Conservation (phyloP, 2,888 invertebrate species). For the Cataglyphis cursor region DNA sequence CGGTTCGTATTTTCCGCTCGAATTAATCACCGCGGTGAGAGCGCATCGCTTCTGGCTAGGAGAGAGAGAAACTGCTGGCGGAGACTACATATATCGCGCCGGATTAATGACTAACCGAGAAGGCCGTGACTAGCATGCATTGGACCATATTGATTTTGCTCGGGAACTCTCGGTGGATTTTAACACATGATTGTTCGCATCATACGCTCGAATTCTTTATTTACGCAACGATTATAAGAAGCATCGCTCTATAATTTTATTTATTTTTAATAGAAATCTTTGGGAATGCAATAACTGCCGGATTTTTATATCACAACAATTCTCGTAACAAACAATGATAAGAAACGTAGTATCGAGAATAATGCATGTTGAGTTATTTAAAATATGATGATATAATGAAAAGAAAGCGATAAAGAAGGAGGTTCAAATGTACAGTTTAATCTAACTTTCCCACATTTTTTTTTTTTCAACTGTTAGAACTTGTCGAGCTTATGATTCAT, state of each 20-base stretch:
- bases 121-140: conserved; percentile 61
- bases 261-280: not conserved
- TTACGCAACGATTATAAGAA: not conserved
- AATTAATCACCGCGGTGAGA: conserved; percentile 24
- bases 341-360: not conserved
- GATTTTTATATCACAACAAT: not conserved
- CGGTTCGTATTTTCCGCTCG: conserved; percentile 27
- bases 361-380: not conserved
- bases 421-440: not conserved
- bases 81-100: not conserved
- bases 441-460: not conserved
- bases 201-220: not conserved
- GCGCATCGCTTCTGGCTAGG: conserved; percentile 7
- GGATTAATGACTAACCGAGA: conserved; percentile 63
- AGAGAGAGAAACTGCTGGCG: not conserved
- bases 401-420: not conserved
- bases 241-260: not conserved
- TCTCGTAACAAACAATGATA: not conserved
- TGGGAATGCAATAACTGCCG: not conserved
- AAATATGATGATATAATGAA: not conserved
- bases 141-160: conserved; percentile 72
- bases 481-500: conserved; percentile 32
- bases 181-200: not conserved
- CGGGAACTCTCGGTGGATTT: conserved; percentile 47
- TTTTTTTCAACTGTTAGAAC: not conserved